A percentile compares a stretch with the other conserved stretches of the same genome.
Conservation (phyloP, 2,113 vertebrate species). For the Platysteira castanea region DNA sequence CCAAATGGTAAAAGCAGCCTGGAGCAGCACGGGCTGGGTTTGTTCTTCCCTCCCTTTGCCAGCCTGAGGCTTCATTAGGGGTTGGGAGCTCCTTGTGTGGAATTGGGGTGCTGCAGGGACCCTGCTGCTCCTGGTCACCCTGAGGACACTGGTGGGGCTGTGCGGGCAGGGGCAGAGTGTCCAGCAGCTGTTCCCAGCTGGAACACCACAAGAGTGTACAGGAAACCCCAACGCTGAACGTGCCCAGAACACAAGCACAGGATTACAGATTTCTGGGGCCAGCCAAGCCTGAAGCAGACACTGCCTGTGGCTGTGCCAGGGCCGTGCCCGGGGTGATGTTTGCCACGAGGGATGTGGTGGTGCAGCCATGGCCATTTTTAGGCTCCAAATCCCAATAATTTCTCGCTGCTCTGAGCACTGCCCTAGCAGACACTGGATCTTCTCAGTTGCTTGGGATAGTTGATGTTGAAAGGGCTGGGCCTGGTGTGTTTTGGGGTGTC, state of each 20-base stretch:
- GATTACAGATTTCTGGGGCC: not conserved
- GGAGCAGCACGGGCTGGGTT: rapidly evolving
- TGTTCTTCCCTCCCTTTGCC: not conserved
- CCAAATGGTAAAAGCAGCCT: not conserved
- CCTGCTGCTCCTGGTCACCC: not conserved
- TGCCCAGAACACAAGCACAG: not conserved
- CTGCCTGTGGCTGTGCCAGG: not conserved
- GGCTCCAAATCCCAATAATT: not conserved
- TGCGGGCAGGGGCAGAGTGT: not conserved
- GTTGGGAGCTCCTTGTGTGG: not conserved
- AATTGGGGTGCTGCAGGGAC: not conserved
- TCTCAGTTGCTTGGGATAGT: rapidly evolving
- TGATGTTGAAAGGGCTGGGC: rapidly evolving
- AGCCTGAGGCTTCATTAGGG: not conserved
- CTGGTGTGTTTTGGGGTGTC: not conserved
- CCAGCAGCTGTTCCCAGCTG: not conserved
- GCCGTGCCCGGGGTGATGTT: rapidly evolving
- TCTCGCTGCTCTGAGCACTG: not conserved
- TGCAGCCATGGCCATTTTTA: not conserved
- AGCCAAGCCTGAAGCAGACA: not conserved
- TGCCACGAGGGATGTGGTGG: not conserved
- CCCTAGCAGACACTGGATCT: not conserved
- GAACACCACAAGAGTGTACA: not conserved
- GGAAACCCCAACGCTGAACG: not conserved
- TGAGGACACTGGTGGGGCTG: rapidly evolving